Conservation (phyloP, 2,113 vertebrate genomes). For the Scartelaos histophorus region DNA sequence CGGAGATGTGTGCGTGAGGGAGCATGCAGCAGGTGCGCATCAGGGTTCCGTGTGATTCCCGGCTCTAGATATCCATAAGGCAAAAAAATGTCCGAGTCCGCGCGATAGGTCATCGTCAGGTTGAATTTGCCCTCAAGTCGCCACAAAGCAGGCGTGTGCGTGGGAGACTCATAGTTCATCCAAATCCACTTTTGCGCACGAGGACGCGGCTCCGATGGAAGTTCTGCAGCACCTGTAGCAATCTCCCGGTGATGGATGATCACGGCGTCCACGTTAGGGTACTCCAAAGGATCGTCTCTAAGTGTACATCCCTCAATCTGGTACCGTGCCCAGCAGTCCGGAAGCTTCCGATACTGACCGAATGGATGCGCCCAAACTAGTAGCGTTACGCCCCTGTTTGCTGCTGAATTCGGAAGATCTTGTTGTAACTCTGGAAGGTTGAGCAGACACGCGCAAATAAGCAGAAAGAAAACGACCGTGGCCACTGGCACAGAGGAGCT, state of each 20-base stretch:
- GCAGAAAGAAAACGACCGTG: conserved; percentile 9
- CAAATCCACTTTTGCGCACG: conserved; percentile 88
- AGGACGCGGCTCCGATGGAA: conserved; percentile 67
- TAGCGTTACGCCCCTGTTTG: conserved; percentile 59
- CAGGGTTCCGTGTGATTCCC: neutral
- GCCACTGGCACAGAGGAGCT: conserved; percentile 9
- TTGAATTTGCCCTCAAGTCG: conserved; percentile 81
- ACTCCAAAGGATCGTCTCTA: conserved; percentile 70
- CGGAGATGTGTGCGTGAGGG: conserved; percentile 32
- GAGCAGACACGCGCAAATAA: conserved; percentile 35
- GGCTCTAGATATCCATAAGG: conserved; percentile 86
- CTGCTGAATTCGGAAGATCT: neutral
- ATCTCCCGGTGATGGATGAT: conserved; percentile 89
- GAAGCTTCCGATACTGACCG: conserved; percentile 12
- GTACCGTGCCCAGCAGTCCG: conserved; percentile 77
- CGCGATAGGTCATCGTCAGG: conserved; percentile 87
- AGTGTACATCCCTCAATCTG: conserved; percentile 78
- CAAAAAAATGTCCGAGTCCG: conserved; percentile 86
- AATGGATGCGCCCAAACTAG: conserved; percentile 89
- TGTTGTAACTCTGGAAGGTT: conserved; percentile 29
- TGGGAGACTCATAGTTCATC: conserved; percentile 94
- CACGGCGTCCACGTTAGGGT: conserved; percentile 78
- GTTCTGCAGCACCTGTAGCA: conserved; percentile 9
- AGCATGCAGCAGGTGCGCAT: neutral
- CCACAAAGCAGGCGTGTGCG: conserved; percentile 75